Evolutionary conservation across 2,888 invertebrate genomes (phyloP).

Genomic region (Molanna angustata): DNA sequence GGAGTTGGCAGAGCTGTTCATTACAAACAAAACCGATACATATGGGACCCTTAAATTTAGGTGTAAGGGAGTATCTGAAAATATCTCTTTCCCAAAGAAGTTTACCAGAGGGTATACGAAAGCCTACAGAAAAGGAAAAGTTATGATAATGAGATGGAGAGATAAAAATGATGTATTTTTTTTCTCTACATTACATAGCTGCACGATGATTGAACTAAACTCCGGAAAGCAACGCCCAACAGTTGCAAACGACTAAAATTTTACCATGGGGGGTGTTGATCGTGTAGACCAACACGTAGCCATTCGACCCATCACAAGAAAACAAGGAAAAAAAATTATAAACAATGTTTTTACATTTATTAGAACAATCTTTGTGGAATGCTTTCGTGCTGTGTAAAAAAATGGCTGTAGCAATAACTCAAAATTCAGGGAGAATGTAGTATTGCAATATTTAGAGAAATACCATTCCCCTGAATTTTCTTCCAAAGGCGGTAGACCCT

Average conservation of each 20-base stretch:
- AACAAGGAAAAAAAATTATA: constrained; percentile 34
- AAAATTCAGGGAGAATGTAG: constrained; percentile 12
- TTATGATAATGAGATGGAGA: constrained; percentile 2
- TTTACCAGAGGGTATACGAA: constrained; percentile 10
- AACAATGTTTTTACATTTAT: constrained; percentile 34
- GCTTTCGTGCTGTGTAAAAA: constrained; percentile 31
- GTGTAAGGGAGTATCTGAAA: constrained; percentile 27
- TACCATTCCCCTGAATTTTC: constrained; percentile 4
- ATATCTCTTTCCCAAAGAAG: constrained; percentile 24
- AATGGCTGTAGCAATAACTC: constrained; percentile 10
- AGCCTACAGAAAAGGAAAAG: constrained; percentile 1
- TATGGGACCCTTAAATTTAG: constrained; percentile 30
- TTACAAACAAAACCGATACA: constrained; percentile 26
- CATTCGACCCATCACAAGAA: constrained; percentile 30
- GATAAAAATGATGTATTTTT: background rate
- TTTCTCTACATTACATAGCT: background rate
- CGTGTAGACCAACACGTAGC: constrained; percentile 34
- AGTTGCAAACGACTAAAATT: constrained; percentile 34
- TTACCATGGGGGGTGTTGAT: constrained; percentile 36
- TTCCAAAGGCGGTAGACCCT: constrained; percentile 5
- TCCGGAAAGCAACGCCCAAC: constrained; percentile 18
- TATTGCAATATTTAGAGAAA: background rate
- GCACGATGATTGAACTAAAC: background rate
- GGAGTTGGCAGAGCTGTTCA: constrained; percentile 26
- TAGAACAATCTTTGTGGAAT: constrained; percentile 34